phyloP scores from a whole-genome alignment of 37 sponge, comb jelly and placozoan species.

The Dysidea cf. avara region DNA sequence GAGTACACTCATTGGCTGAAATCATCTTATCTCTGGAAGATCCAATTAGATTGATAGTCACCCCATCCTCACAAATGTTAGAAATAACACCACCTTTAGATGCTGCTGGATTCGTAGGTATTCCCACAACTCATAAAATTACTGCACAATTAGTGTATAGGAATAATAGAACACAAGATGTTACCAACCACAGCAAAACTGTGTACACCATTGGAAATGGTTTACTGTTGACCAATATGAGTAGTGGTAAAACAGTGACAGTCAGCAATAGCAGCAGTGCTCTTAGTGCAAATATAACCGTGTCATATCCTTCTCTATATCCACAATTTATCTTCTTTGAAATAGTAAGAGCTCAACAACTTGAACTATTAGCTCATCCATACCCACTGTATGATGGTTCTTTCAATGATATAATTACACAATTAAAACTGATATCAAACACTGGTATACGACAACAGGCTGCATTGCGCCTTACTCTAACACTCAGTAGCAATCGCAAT shows the following conservation, averaged over 20 bases:
- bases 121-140: slow-evolving; percentile 10
- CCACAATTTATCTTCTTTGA: slow-evolving; percentile 18
- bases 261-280: neutral
- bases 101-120: slow-evolving; percentile 15
- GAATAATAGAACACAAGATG: slow-evolving; percentile 13
- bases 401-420: neutral
- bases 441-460: slow-evolving; percentile 42
- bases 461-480: slow-evolving; percentile 6
- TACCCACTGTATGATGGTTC: slow-evolving; percentile 52
- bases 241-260: slow-evolving; percentile 1
- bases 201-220: neutral
- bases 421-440: slow-evolving; percentile 13
- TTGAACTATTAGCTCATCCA: slow-evolving; percentile 17
- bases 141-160: slow-evolving; percentile 19
- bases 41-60: neutral
- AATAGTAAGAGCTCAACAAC: slow-evolving; percentile 7
- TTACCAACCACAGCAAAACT: slow-evolving; percentile 16
- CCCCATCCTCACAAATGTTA: slow-evolving; percentile 10
- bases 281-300: neutral
- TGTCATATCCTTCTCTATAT: neutral
- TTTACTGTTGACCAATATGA: too few relatives aligned
- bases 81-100: slow-evolving; percentile 4
- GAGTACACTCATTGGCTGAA: slow-evolving; percentile 4
- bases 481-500: neutral
- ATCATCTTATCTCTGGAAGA: slow-evolving; percentile 3